phyloP scores from a whole-genome alignment of 2,888 invertebrate genomes.

The Mantis religiosa region DNA sequence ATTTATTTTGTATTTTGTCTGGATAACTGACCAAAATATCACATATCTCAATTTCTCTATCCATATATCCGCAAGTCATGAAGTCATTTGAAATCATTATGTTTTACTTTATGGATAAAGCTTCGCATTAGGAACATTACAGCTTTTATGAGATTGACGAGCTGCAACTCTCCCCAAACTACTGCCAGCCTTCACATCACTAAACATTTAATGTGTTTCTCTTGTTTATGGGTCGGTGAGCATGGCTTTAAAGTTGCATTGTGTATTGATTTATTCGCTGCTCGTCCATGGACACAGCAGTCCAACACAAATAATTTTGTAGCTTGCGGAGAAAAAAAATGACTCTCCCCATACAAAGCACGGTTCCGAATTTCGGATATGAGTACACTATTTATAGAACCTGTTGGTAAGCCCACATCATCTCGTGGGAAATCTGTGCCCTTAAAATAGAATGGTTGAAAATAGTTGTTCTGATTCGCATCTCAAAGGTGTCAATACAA shows the following conservation, averaged over 20 bases:
- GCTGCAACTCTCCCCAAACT: too few species aligned
- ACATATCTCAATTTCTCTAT: too few species aligned
- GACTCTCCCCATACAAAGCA: not conserved
- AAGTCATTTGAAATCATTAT: too few species aligned
- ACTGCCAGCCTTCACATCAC: not conserved
- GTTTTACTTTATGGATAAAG: too few species aligned
- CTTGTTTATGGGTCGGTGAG: not conserved
- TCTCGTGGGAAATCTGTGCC: not conserved
- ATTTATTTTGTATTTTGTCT: too few species aligned
- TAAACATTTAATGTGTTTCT: not conserved
- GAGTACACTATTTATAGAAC: not conserved
- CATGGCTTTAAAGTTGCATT: not conserved
- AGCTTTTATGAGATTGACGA: too few species aligned
- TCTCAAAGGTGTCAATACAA: not conserved
- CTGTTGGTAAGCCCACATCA: not conserved
- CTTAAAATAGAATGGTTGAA: not conserved
- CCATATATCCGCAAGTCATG: too few species aligned
- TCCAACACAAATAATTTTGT: not conserved
- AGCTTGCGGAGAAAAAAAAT: not conserved
- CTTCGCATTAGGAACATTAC: too few species aligned
- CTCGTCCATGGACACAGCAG: not conserved
- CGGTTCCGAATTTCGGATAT: not conserved
- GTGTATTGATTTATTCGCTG: not conserved
- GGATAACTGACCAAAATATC: too few species aligned
- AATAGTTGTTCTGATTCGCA: not conserved